A percentile compares a stretch with the other conserved stretches of the same genome.
These are phyloP conservation scores for Cephus rjabovi DNA, from an alignment of 2,888 invertebrate genomes.

Conservation along the genomic window DNA sequence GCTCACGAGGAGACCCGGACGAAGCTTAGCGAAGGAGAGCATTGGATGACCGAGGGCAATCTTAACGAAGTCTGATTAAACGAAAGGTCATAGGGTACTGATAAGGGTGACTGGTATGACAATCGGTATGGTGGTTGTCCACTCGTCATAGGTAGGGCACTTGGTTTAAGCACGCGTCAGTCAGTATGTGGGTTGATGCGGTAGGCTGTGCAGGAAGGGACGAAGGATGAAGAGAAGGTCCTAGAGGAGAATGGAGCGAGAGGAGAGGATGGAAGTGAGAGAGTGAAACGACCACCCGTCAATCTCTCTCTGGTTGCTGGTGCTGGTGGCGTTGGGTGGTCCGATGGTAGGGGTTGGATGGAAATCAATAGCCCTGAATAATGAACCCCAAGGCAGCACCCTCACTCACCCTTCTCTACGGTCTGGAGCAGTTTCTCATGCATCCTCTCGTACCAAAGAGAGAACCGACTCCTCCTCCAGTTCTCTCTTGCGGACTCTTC, in stretches of 20 bases:
- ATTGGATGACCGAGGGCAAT: not conserved
- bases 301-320: conserved; percentile 48
- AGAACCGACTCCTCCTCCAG: conserved; percentile 16
- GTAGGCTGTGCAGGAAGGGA: conserved; percentile 12
- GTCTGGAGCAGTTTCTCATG: conserved; percentile 60
- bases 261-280: conserved; percentile 20
- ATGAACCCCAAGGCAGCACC: conserved; percentile 64
- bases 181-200: conserved; percentile 48
- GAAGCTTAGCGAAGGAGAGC: not conserved
- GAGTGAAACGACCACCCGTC: conserved; percentile 38
- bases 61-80: not conserved
- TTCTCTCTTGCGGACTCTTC: not conserved
- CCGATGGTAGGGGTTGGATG: conserved; percentile 60
- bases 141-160: conserved; percentile 34
- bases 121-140: conserved; percentile 18
- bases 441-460: conserved; percentile 47
- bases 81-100: not conserved
- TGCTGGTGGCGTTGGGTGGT: conserved; percentile 49
- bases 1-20: not conserved
- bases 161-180: conserved; percentile 50
- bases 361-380: conserved; percentile 67
- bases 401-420: conserved; percentile 50
- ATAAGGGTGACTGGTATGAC: not conserved
- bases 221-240: conserved; percentile 11
- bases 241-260: conserved; percentile 17